Evolutionary conservation across 2,113 vertebrate genomes (phyloP), one percentile per base, ranked within the genome.

Genomic region (Hiodon tergisus): DNA sequence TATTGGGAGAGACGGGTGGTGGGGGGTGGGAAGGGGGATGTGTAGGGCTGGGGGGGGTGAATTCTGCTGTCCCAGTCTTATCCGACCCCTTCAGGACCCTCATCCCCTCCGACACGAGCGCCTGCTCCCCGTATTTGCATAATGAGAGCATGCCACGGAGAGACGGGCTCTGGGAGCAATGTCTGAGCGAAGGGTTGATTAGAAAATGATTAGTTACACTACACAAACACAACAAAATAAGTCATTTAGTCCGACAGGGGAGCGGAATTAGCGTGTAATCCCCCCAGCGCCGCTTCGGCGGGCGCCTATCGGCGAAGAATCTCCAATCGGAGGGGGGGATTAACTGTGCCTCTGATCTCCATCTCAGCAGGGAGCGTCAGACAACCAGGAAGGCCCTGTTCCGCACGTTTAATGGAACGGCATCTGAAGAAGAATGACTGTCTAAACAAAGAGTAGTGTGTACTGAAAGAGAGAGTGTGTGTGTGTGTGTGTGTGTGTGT

Each of bases 201-300:
- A 80, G 76, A 80, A 78, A 80, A 80, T 80, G 76, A 80, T 80
- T 80, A 75, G 79, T 80, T 80, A 80, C 76, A 75, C 68, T 72
- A 72, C 62, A 71, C 67, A 76, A 80, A 78, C 79, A 78, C 70
- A 67, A 66, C 69, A 78, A 72, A 78, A 74, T 78, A 78, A 78
- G 76, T 75, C 60, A 80, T 80, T 80, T 77, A 68, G 72, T 63
- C 51, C 16, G 76, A 66, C 46, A n/a, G 69, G 70, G 67, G 70
- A 47, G 65, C 47, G 73, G 73, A 76, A 80, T 75, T 75, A 78
- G 62, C 50, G 54, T 71, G 58, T 76, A 63, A 74, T 31, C 17
- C 60, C 73, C 70, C 53, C 16, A 65, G 76, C 57, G 66, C 50
- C 17, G 59, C 61, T 71, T 47, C 13, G 31, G 48, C 7, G 51